Percentiles rank a stretch among this genome's conserved stretches.
Evolutionary conservation across 2,797 vertebrate species (phyloP).

Genomic region (Lepilemur septentrionalis): DNA sequence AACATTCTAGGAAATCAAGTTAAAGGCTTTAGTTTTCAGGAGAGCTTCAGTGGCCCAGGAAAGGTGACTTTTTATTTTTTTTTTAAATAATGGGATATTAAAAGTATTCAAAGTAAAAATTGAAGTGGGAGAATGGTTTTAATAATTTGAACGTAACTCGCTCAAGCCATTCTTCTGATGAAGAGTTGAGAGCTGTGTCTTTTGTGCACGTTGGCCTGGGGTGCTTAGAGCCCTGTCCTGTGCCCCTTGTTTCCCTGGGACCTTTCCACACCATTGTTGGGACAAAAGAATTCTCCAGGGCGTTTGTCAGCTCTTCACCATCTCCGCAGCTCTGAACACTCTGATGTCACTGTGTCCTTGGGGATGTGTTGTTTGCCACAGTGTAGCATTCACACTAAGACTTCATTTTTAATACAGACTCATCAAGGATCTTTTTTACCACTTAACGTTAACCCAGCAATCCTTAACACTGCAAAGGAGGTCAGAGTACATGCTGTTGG

Average conservation of each 20-base stretch:
- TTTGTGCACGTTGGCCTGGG: background rate
- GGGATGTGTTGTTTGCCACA: constrained; percentile 71
- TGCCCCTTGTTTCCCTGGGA: constrained; percentile 22
- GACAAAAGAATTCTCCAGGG: constrained; percentile 58
- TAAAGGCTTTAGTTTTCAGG: background rate
- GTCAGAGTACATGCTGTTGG: background rate
- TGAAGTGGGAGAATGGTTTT: background rate
- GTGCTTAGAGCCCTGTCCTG: background rate
- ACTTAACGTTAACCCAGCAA: background rate
- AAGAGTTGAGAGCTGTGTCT: background rate
- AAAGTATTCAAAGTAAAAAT: background rate
- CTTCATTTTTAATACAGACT: background rate
- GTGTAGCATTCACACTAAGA: background rate
- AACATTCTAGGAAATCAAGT: background rate
- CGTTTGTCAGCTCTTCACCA: constrained; percentile 42
- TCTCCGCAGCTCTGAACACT: constrained; percentile 39
- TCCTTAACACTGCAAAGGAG: background rate
- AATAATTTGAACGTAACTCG: background rate
- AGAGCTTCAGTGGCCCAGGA: background rate
- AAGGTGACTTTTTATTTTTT: background rate
- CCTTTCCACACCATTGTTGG: background rate
- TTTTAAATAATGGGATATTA: background rate
- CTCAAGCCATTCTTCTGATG: background rate
- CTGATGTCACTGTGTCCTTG: constrained; percentile 41
- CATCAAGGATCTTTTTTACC: background rate